Evolutionary conservation across 2,888 invertebrate genomes (phyloP), one percentile per base, ranked within the genome.

Genomic region (Eristalinus aeneus): DNA sequence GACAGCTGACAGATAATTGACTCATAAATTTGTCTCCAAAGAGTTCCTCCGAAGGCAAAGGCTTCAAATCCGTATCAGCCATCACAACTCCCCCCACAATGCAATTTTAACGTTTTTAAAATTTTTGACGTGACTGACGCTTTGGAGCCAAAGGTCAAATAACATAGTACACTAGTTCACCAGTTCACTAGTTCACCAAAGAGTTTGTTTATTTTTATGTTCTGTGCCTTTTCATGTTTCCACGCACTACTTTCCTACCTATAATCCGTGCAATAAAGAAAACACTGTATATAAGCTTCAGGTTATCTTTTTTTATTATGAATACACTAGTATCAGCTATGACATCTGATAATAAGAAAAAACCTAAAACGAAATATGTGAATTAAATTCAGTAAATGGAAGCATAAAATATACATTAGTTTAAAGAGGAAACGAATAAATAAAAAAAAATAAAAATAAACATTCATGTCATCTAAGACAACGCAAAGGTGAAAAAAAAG

Each of bases 301-400:
- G 68, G 71, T 88, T 83, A 63, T 65, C 46, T 61, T 60, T 6
- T 79, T 67, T 11, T 39, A 80, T 84, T 84, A 88, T 46, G 87
- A 46, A 46, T 46, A 88, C 88, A 89, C 82, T 69, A 89, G 88
- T 91, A 91, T 91, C 91, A 91, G 91, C 91, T 91, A 91, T 89
- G 91, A 91, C 91, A 91, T 91, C 91, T 91, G 91, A 91, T 91
- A 91, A 91, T 91, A 91, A 91, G 90, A 89, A 64, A 23, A 71
- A 77, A 88, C 69, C 81, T 73, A 85, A 87, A 85, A 88, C 88
- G 46, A 78, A 77, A 89, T 88, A 68, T 88, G 88, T 85, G 88
- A 87, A 78, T n/a, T 85, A 73, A 84, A 84, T 63, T 68, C 58
- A 85, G 80, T 75, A 63, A 88, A 68, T 8, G 46, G 32, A 53